Evolutionary conservation across 2,113 vertebrate genomes (phyloP), one percentile per base, ranked within the genome.

Genomic region (Oncorhynchus tshawytscha): DNA sequence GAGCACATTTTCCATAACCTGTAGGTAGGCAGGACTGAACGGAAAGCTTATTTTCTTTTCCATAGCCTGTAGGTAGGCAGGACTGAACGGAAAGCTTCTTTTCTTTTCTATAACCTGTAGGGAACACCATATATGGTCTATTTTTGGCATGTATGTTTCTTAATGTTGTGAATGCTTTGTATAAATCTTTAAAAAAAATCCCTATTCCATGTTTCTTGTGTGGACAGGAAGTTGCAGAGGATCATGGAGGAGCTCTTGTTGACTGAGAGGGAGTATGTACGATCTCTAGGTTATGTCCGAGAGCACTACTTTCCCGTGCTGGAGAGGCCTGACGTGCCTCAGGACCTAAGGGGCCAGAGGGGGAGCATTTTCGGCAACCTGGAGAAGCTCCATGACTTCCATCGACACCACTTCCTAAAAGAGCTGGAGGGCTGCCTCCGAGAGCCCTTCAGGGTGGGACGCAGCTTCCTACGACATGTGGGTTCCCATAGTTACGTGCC

Each of bases 341-440:
- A 94, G 86, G 93, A 92, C 80, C 90, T 92, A 39, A 84, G 92
- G 77, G 93, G 93, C 73, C 94, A 94, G 78, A 90, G 91, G 78
- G 91, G 91, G 25, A 86, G 78, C 78, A 87, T 94, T 77, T 94
- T 94, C n/a, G 92, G 93, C 20, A 94, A 94, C 82, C 80, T 94
- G 49, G 94, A 94, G 71, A 94, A 94, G 76, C 91, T 94, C 31
- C 86, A 91, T 3, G 93, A 94, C 77, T 94, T 94, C 84, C 94
- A 94, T 81, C 85, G 80, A 7, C 94, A 91, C 75, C 81, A 91
- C 70, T 94, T 94, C 79, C 82, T 93, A 13, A 79, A 87, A 13
- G 93, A 94, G 82, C 68, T 94, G 78, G 91, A 94, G 80, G 78
- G 78, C 82, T 92, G 93, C 22, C 18, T 86, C 67, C 78, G 51